Evolutionary conservation across 2,797 vertebrate species (phyloP).

Genomic region (Podarcis siculus): DNA sequence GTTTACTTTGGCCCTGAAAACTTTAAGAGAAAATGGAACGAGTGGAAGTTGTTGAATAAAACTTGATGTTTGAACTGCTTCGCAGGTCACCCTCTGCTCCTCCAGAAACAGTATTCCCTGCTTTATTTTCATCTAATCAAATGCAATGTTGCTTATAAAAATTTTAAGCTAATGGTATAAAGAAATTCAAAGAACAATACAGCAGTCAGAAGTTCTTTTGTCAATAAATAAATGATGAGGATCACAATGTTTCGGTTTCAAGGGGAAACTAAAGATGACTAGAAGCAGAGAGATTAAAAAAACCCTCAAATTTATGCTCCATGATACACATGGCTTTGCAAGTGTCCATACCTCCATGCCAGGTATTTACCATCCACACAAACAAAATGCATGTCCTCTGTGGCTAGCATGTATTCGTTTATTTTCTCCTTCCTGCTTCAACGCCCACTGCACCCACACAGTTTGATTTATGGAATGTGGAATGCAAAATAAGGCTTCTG

Average conservation of each 20-base stretch:
- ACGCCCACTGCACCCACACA: too few species aligned
- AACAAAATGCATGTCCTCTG: too few species aligned
- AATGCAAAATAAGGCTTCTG: too few species aligned
- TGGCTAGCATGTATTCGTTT: too few species aligned
- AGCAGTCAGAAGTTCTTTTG: slow-evolving; percentile 18
- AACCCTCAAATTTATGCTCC: background rate
- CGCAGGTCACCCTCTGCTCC: background rate
- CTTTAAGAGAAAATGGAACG: background rate
- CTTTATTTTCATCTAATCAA: slow-evolving; percentile 12
- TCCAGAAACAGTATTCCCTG: background rate
- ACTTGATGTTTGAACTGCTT: background rate
- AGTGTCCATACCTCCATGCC: too few species aligned
- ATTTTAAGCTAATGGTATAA: background rate
- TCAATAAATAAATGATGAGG: slow-evolving; percentile 34
- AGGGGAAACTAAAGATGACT: background rate
- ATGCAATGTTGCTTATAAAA: slow-evolving; percentile 13
- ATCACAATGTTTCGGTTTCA: background rate
- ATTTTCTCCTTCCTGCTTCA: too few species aligned
- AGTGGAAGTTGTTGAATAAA: background rate
- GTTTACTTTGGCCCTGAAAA: background rate
- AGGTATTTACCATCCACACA: too few species aligned
- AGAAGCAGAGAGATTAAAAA: background rate
- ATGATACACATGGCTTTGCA: background rate
- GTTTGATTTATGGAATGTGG: too few species aligned
- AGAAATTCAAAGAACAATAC: slow-evolving; percentile 18